Evolutionary conservation across 2,888 invertebrate species (phyloP).

Genomic region (Halocaridina rubra): DNA sequence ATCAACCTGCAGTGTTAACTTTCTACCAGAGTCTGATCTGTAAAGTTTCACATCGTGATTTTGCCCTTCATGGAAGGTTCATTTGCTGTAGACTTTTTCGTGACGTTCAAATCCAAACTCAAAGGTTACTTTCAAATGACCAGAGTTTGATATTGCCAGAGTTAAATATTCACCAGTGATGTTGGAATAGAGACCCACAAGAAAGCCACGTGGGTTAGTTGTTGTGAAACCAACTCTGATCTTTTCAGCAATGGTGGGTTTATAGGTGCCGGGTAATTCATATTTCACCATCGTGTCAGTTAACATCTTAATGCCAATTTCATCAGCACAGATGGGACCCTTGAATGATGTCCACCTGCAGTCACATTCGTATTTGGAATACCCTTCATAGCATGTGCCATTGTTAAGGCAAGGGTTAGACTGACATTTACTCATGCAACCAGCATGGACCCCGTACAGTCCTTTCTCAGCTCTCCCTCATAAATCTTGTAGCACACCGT

Average conservation of each 20-base stretch:
- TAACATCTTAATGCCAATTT: conserved; percentile 95
- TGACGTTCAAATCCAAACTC: conserved; percentile 97
- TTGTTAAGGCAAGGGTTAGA: conserved; percentile 95
- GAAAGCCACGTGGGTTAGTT: conserved; percentile 93
- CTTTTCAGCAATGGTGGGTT: conserved; percentile 88
- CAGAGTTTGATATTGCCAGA: conserved; percentile 93
- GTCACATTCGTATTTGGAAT: conserved; percentile 92
- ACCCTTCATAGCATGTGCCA: conserved; percentile 94
- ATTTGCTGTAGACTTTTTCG: conserved; percentile 89
- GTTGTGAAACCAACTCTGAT: conserved; percentile 96
- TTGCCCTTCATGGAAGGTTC: conserved; percentile 92
- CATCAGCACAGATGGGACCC: conserved; percentile 96
- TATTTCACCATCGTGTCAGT: conserved; percentile 91
- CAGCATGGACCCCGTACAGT: conserved; percentile 77
- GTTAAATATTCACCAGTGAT: conserved; percentile 91
- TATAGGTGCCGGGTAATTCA: conserved; percentile 90
- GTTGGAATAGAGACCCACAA: conserved; percentile 89
- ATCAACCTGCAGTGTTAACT: conserved; percentile 84
- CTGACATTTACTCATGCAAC: conserved; percentile 90
- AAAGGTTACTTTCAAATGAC: conserved; percentile 91
- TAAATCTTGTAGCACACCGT: conserved; percentile 63
- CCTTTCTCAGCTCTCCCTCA: conserved; percentile 60
- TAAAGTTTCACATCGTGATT: conserved; percentile 90
- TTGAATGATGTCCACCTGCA: conserved; percentile 98
- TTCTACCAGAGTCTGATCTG: conserved; percentile 84